These are phyloP conservation scores for Lasioglossum zephyrum DNA, from an alignment of 2,888 invertebrate genomes.

Conservation along the genomic window DNA sequence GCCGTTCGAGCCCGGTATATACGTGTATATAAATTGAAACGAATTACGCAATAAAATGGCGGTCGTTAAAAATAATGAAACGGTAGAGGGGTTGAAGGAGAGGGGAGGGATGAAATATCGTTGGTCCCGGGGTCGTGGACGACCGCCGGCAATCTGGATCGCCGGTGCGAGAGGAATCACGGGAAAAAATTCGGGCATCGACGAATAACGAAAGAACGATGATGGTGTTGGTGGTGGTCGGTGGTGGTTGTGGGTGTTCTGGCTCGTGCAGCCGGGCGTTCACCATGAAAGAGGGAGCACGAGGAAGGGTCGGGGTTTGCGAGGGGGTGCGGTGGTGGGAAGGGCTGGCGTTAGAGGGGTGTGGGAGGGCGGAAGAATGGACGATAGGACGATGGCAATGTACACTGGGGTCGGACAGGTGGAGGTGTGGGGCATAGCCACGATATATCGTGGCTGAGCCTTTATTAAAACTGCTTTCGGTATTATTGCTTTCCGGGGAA, in stretches of 20 bases:
- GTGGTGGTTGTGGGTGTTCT: slow-evolving; percentile 7
- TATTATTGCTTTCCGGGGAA: slow-evolving; percentile 78
- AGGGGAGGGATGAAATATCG: slow-evolving; percentile 56
- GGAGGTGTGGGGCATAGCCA: slow-evolving; percentile 60
- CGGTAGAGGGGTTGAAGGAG: not conserved
- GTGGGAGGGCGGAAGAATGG: slow-evolving; percentile 63
- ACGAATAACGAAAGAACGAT: slow-evolving; percentile 44
- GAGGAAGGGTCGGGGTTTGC: slow-evolving; percentile 30
- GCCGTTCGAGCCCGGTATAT: slow-evolving; percentile 2
- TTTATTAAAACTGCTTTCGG: slow-evolving; percentile 79
- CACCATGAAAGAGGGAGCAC: slow-evolving; percentile 38
- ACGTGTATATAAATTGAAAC: slow-evolving; percentile 54
- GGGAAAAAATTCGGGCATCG: slow-evolving; percentile 67
- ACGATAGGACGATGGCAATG: slow-evolving; percentile 68
- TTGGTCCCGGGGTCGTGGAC: not conserved
- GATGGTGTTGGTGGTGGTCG: slow-evolving; percentile 18
- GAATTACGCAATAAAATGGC: slow-evolving; percentile 61
- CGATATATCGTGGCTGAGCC: slow-evolving; percentile 76
- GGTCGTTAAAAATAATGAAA: slow-evolving; percentile 65
- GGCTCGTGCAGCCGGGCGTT: slow-evolving; percentile 39
- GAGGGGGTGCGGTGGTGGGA: not conserved
- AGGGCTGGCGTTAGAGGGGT: slow-evolving; percentile 28
- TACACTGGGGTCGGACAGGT: slow-evolving; percentile 67
- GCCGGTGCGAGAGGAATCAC: slow-evolving; percentile 46
- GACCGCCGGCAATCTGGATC: slow-evolving; percentile 59